Evolutionary conservation across 64 coral and sea anemone genomes (phyloP).

Genomic region (Porites australiensis): DNA sequence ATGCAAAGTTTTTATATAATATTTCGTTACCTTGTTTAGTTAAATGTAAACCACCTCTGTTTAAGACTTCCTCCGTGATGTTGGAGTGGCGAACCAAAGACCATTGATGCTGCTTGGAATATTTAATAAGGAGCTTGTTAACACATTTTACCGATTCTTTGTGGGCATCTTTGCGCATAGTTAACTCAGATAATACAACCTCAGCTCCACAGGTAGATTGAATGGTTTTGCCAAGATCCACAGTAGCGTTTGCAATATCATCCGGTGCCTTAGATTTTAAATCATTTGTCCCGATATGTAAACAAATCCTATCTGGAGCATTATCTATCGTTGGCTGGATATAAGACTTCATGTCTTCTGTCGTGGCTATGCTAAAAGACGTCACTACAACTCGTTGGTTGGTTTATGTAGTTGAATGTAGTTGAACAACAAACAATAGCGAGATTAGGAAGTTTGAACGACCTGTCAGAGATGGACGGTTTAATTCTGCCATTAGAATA

Average conservation of each 20-base stretch:
- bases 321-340: slow-evolving; percentile 3
- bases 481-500: slow-evolving; percentile 13
- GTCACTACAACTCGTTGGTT: slow-evolving; percentile 36
- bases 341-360: slow-evolving; percentile 4
- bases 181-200: slow-evolving; percentile 62
- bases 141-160: slow-evolving; percentile 9
- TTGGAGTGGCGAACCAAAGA: no score
- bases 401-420: slow-evolving; percentile 3
- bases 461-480: slow-evolving; percentile 10
- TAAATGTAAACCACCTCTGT: slow-evolving; percentile 22
- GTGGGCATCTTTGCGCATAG: slow-evolving; percentile 30
- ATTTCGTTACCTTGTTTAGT: slow-evolving; percentile 6
- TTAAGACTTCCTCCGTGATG: background rate
- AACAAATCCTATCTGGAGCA: slow-evolving; percentile 1
- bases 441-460: background rate
- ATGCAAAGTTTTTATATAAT: slow-evolving; percentile 28
- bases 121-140: background rate
- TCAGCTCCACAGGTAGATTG: slow-evolving; percentile 35
- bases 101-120: slow-evolving; percentile 34
- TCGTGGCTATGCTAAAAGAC: background rate
- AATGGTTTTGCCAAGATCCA: slow-evolving; percentile 61
- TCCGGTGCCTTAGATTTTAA: no score
- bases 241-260: slow-evolving; percentile 33
- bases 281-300: background rate
- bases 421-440: slow-evolving; percentile 3